Evolutionary conservation across 2,888 invertebrate genomes (phyloP).

Genomic region (Amorpha juglandis): DNA sequence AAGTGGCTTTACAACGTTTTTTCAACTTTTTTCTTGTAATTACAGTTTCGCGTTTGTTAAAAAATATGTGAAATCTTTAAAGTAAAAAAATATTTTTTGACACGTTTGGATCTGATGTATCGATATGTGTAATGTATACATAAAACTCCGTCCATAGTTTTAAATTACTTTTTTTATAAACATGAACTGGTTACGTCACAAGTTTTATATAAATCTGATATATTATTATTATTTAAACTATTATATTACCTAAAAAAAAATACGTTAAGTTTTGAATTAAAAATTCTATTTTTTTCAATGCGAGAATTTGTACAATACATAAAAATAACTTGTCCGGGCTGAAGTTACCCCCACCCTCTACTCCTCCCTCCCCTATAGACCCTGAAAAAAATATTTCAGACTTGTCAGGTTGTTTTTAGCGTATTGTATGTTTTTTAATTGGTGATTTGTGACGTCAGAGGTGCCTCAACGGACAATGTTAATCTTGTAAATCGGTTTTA

Average conservation of each 20-base stretch:
- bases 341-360: no score
- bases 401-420: no score
- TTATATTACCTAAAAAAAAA: background rate
- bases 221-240: background rate
- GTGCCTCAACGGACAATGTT: background rate
- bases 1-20: no score
- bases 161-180: background rate
- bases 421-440: background rate
- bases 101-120: background rate
- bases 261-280: slow-evolving; percentile 6
- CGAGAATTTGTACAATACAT: background rate
- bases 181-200: background rate
- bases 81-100: background rate
- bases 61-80: no score
- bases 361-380: no score
- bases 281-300: background rate
- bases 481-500: background rate
- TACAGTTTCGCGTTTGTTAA: no score
- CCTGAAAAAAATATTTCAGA: no score
- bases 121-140: background rate
- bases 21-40: no score
- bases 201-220: background rate
- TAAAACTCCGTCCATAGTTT: slow-evolving; percentile 1
- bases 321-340: no score
- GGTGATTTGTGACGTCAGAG: slow-evolving; percentile 3